These are phyloP conservation scores for Ips typographus DNA, from an alignment of 1,140 invertebrate genomes.

Conservation along the genomic window DNA sequence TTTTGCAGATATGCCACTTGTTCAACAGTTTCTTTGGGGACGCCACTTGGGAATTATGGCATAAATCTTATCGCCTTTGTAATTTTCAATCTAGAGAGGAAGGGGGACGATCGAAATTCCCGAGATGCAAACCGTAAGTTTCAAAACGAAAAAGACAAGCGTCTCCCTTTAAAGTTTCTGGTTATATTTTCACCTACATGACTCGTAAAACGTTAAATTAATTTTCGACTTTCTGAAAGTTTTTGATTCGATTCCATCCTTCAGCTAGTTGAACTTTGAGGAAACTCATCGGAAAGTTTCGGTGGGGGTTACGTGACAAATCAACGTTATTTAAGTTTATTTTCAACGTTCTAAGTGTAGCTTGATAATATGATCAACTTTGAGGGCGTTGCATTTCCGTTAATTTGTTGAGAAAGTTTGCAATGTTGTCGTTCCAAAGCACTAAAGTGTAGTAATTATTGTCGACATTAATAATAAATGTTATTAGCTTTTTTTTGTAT, in stretches of 20 bases:
- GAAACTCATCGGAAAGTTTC: background rate
- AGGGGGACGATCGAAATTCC: too few species aligned
- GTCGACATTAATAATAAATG: too few species aligned
- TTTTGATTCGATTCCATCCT: background rate
- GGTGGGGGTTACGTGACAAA: slow-evolving; percentile 1
- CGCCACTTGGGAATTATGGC: slow-evolving; percentile 22
- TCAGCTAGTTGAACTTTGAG: too few species aligned
- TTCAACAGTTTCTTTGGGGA: slow-evolving; percentile 36
- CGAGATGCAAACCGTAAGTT: too few species aligned
- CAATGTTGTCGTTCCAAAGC: too few species aligned
- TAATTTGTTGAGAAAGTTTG: too few species aligned
- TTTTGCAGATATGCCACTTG: slow-evolving; percentile 42
- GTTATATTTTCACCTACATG: too few species aligned
- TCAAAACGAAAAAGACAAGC: too few species aligned
- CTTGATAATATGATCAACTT: background rate
- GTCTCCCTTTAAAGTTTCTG: too few species aligned
- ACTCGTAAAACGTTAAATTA: background rate
- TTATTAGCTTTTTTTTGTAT: too few species aligned
- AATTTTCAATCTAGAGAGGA: slow-evolving; percentile 19
- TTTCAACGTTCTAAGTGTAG: background rate
- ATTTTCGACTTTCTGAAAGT: background rate
- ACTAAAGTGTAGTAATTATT: too few species aligned
- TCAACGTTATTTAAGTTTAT: slow-evolving; percentile 8
- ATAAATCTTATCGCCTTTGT: slow-evolving; percentile 26
- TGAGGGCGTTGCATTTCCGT: too few species aligned